These are phyloP conservation scores for Odocoileus hemionus DNA, from an alignment of 2,113 vertebrate genomes.

Conservation along the genomic window DNA sequence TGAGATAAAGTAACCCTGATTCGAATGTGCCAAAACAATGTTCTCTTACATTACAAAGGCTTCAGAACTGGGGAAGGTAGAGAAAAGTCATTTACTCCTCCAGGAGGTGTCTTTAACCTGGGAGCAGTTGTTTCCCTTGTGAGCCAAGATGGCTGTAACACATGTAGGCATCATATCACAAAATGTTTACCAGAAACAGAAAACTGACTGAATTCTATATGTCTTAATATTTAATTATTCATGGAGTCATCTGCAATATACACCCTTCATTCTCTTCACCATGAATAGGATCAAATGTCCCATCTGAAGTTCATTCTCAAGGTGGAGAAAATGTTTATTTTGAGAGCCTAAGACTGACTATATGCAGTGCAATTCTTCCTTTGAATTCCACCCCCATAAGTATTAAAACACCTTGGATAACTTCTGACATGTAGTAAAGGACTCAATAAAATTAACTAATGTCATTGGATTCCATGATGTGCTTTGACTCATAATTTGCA, in stretches of 20 bases:
- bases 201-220: background rate
- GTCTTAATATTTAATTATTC: background rate
- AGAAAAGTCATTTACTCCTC: background rate
- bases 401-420: background rate
- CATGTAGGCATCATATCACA: background rate
- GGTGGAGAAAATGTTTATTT: background rate
- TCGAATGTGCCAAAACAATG: background rate
- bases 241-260: background rate
- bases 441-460: background rate
- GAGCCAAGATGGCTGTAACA: no score
- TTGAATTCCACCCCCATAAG: background rate
- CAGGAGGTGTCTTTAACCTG: background rate
- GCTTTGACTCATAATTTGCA: background rate
- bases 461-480: background rate
- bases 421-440: background rate
- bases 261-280: background rate
- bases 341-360: background rate
- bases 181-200: background rate
- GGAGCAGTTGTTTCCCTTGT: background rate
- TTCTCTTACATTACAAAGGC: background rate
- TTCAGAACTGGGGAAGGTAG: background rate
- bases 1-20: background rate
- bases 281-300: background rate
- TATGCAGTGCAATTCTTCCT: background rate
- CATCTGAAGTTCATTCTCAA: background rate